Percentiles rank a stretch among this genome's conserved stretches.
Conservation (phyloP, 2,888 invertebrate species). For the Cephus runcator region DNA sequence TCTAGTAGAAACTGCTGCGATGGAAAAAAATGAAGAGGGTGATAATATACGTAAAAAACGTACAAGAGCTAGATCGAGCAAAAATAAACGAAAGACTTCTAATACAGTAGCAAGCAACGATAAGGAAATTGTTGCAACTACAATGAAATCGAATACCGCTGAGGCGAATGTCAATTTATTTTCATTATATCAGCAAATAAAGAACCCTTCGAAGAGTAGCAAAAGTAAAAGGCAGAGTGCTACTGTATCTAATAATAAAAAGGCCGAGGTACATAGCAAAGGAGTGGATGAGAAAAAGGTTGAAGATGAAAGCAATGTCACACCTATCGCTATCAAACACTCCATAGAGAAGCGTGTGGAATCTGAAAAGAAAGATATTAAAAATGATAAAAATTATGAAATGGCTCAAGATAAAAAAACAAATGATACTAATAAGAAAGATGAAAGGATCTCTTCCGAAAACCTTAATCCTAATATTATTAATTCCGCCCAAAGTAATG, state of each 20-base stretch:
- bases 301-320: neutral
- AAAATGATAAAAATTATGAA: neutral
- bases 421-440: neutral
- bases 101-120: neutral
- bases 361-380: neutral
- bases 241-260: neutral
- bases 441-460: neutral
- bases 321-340: neutral
- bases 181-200: neutral
- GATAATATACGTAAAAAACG: neutral
- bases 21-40: neutral
- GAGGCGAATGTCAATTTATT: conserved; percentile 1
- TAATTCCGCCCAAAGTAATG: neutral
- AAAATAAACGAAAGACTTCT: conserved; percentile 13
- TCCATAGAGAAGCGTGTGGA: neutral
- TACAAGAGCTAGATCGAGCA: neutral
- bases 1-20: neutral
- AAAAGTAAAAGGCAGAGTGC: neutral
- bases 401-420: neutral
- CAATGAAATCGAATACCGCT: neutral
- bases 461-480: neutral
- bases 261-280: neutral
- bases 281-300: neutral
- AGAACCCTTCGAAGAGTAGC: neutral
- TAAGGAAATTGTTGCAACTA: conserved; percentile 1